These are phyloP conservation scores for Apteryx owenii DNA, from an alignment of 2,113 vertebrate species.

Conservation along the genomic window DNA sequence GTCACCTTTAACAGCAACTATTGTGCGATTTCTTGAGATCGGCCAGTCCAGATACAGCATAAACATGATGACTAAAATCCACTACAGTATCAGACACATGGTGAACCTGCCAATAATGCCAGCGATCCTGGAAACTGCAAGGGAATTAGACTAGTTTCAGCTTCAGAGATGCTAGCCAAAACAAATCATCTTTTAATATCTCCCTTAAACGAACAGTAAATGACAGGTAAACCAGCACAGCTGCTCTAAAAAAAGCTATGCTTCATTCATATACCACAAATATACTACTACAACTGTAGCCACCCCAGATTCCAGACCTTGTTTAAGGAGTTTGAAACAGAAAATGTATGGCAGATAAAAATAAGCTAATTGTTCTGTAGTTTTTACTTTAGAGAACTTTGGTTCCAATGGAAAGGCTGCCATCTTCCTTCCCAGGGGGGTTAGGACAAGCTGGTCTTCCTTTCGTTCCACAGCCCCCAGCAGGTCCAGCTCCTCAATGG, in stretches of 20 bases:
- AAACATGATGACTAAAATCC: not conserved
- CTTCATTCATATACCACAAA: not conserved
- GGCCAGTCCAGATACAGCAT: not conserved
- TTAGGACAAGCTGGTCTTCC: constrained; percentile 84
- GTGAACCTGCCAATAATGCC: not conserved
- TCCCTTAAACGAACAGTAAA: not conserved
- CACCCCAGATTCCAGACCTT: not conserved
- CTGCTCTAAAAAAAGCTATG: not conserved
- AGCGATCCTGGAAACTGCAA: not conserved
- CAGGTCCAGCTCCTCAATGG: constrained; percentile 88
- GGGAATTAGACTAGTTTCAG: not conserved
- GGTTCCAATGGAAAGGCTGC: constrained; percentile 95
- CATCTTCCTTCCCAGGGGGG: constrained; percentile 93
- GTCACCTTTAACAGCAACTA: not conserved
- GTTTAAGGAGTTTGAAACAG: not conserved
- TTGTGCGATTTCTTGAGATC: not conserved
- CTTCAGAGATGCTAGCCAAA: not conserved
- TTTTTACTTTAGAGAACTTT: constrained; percentile 90
- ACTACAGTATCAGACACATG: not conserved
- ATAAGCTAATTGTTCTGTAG: not conserved
- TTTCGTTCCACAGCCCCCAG: constrained; percentile 89
- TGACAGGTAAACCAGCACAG: not conserved
- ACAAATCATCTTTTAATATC: not conserved
- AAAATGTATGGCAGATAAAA: not conserved
- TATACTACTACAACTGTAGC: not conserved